Percentiles rank a stretch among this genome's conserved stretches.
These are phyloP conservation scores for Campylorhamphus procurvoides DNA, from an alignment of 2,113 vertebrate species.

Conservation along the genomic window DNA sequence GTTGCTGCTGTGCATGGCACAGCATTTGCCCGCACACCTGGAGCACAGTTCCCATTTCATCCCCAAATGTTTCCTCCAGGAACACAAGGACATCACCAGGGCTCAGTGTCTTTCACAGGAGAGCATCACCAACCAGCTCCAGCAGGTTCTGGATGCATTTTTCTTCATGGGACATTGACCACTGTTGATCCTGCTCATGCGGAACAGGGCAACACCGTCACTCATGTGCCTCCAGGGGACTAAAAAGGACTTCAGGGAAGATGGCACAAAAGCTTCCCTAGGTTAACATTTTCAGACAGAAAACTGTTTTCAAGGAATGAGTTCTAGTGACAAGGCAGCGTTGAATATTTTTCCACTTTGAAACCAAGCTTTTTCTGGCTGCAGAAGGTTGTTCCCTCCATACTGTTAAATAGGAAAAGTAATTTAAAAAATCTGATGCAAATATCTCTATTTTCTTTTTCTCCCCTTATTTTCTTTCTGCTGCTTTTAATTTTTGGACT, in stretches of 20 bases:
- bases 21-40: fast-evolving
- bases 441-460: background rate
- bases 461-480: background rate
- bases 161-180: background rate
- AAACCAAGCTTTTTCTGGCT: background rate
- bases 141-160: background rate
- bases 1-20: background rate
- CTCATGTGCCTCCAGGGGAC: background rate
- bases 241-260: background rate
- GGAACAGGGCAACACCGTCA: background rate
- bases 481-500: background rate
- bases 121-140: background rate
- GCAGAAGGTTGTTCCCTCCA: background rate
- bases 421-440: background rate
- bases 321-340: background rate
- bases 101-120: fast-evolving
- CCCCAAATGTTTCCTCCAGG: background rate
- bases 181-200: background rate
- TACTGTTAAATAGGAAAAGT: background rate
- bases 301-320: background rate
- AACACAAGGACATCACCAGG: background rate
- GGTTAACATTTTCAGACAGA: background rate
- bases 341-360: background rate
- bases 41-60: background rate
- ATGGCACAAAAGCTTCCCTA: background rate